Evolutionary conservation across 2,797 vertebrate species (phyloP).

Genomic region (Anguilla megastoma): DNA sequence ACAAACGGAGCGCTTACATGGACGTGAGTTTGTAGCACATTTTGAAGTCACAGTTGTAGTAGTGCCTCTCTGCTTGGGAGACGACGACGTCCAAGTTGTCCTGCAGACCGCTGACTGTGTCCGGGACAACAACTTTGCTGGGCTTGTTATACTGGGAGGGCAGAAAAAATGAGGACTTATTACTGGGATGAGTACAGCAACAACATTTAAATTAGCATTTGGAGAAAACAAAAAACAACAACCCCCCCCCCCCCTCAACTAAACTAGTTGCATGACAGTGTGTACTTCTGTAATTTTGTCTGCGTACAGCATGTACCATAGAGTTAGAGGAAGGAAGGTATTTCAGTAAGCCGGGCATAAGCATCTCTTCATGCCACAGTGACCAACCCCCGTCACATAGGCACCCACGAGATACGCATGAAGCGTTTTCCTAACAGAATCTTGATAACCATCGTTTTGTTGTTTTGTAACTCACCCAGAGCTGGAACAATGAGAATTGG

Average conservation of each 20-base stretch:
- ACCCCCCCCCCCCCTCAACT: background rate
- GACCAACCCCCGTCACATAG: slow-evolving; percentile 60
- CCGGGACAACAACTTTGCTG: slow-evolving; percentile 89
- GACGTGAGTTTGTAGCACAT: slow-evolving; percentile 99
- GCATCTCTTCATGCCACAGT: slow-evolving; percentile 56
- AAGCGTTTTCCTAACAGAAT: too few relatives aligned
- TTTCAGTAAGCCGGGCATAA: too few relatives aligned
- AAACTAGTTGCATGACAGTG: slow-evolving; percentile 26
- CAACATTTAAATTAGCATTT: slow-evolving; percentile 40
- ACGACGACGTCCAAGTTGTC: slow-evolving; percentile 97
- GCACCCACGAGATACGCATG: too few relatives aligned
- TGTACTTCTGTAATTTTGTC: background rate
- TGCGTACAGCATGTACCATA: background rate
- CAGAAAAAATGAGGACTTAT: background rate
- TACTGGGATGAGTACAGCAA: background rate
- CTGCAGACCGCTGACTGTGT: slow-evolving; percentile 90
- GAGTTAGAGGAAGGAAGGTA: too few relatives aligned
- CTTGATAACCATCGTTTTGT: too few relatives aligned
- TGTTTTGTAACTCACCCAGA: too few relatives aligned
- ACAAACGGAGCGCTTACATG: slow-evolving; percentile 75
- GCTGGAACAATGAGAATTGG: too few relatives aligned
- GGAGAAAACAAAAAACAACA: slow-evolving; percentile 16
- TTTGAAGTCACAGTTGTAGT: slow-evolving; percentile 99
- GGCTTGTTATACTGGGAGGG: slow-evolving; percentile 84
- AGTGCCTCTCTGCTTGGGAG: slow-evolving; percentile 96